Evolutionary conservation across 2,113 vertebrate genomes (phyloP).

Genomic region (Ammodramus savannarum): DNA sequence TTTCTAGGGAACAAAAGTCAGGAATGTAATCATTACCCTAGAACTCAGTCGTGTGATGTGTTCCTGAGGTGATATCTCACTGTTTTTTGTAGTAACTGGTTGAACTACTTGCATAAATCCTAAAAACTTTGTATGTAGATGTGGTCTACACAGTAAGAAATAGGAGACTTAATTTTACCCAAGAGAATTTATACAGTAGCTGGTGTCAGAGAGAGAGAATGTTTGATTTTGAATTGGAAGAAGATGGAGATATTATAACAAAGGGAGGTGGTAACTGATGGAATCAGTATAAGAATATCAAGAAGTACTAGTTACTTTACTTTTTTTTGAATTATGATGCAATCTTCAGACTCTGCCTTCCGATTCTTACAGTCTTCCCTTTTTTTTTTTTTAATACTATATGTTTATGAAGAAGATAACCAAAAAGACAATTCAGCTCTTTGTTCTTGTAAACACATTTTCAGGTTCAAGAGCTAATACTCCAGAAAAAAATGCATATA

Average conservation of each 20-base stretch:
- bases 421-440: neutral
- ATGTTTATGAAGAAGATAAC: neutral
- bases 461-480: neutral
- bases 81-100: neutral
- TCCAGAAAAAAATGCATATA: neutral
- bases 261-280: neutral
- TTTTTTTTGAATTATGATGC: neutral
- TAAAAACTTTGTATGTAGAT: neutral
- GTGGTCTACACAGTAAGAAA: neutral
- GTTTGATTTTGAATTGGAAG: neutral
- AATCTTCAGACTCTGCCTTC: neutral
- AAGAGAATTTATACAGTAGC: neutral
- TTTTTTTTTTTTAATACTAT: neutral
- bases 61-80: neutral
- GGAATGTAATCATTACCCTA: neutral
- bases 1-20: neutral
- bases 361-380: neutral
- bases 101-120: neutral
- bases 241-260: neutral
- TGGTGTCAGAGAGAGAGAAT: neutral
- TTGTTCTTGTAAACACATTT: neutral
- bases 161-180: neutral
- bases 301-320: neutral
- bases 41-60: neutral
- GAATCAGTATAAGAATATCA: neutral